A percentile compares a stretch with the other conserved stretches of the same genome.
phyloP scores from a whole-genome alignment of 2,888 invertebrate genomes.

The Lapara coniferarum region DNA sequence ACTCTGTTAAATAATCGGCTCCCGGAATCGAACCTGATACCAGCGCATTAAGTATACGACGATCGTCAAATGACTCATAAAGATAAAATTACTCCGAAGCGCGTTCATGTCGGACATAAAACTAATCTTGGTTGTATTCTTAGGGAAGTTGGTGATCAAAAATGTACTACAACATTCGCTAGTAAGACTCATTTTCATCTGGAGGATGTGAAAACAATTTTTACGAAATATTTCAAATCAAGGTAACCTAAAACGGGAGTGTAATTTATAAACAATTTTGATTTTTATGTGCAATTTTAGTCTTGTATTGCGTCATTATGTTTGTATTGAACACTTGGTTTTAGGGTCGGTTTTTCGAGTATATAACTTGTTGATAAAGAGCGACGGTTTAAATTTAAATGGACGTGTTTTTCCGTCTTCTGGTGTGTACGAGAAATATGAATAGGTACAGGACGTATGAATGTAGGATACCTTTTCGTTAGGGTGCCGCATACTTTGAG shows the following conservation, averaged over 20 bases:
- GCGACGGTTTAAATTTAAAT: too few relatives aligned
- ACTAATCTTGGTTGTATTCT: conserved; percentile 24
- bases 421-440: too few relatives aligned
- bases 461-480: too few relatives aligned
- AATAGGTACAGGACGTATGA: too few relatives aligned
- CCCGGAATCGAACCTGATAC: conserved; percentile 11
- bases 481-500: too few relatives aligned
- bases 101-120: conserved; percentile 37
- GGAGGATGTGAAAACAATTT: background rate
- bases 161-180: background rate
- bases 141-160: background rate
- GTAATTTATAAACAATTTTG: conserved; percentile 21
- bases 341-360: background rate
- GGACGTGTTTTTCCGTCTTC: background rate
- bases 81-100: conserved; percentile 40
- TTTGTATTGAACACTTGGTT: background rate
- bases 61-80: conserved; percentile 34
- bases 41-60: conserved; percentile 34
- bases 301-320: background rate
- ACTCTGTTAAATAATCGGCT: conserved; percentile 18
- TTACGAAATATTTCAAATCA: conserved; percentile 16
- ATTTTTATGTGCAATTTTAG: conserved; percentile 14
- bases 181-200: background rate
- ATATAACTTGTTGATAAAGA: too few relatives aligned
- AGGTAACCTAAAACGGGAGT: conserved; percentile 17